Base-by-base conservation (phyloP, 2,113 vertebrate genomes). In the Sakesphorus luctuosus region DNA sequence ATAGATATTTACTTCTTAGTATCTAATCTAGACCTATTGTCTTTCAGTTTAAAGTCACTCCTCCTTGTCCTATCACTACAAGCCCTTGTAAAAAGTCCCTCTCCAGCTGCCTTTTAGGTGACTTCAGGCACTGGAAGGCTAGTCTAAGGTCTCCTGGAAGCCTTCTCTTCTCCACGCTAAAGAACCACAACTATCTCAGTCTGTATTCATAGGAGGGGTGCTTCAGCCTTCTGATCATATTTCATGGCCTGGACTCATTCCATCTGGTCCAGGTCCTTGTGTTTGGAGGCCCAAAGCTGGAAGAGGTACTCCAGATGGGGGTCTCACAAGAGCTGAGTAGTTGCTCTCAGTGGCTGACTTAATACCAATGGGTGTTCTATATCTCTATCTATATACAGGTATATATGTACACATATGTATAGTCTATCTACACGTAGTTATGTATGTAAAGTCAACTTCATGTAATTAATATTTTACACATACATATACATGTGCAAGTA, bases 91-190 rank as follows among this genome's bases (percentile, higher is more conserved):
- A 47, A 55, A 72, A 21, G 25, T 80, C 20, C 19, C 20, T 56
- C 25, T 72, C 35, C 13, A 26, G 6, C 25, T 43, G 5, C 25
- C 49, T 56, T 56, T 4, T 29, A 20, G 0, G 0, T 13, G 40
- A 25, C 58, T 46, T 78, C 61, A 62, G 38, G 23, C 38, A 78
- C 18, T 62, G 38, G 36, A 69, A 87, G 11, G 26, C 23, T 77
- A 11, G 10, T 52, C 21, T 36, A 46, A 52, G 36, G 36, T 77
- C 9, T 18, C 21, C 11, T 26, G 36, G 73, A 5, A 68, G 33
- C 14, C 13, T 61, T 11, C 17, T 8, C 11, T 62, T 38, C 33
- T 78, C 11, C 18, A 28, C 7, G 7, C 17, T 38, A 14, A 87
- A 46, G 20, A 36, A 36, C 3, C 9, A 29, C 9, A 52, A 25